Conservation (phyloP, 1,140 invertebrate genomes). For the Sarcophaga bullata region DNA sequence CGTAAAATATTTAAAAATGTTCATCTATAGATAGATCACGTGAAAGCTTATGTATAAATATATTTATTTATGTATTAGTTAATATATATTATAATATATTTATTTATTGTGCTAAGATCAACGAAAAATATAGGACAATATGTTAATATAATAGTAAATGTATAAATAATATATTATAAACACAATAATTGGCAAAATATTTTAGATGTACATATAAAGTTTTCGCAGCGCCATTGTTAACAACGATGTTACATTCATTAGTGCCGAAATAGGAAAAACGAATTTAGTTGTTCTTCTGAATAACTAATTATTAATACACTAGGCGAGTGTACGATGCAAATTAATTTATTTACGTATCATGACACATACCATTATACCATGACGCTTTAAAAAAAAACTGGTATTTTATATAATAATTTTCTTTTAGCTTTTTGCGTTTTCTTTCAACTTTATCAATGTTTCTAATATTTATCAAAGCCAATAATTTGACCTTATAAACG, state of each 20-base stretch:
- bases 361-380: neutral
- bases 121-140: too few species aligned
- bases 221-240: neutral
- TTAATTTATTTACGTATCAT: neutral
- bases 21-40: too few species aligned
- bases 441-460: neutral
- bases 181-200: too few species aligned
- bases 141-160: too few species aligned
- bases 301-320: slow-evolving; percentile 6
- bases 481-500: neutral
- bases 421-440: neutral
- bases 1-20: too few species aligned
- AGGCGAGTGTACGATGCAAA: neutral
- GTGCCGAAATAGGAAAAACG: neutral
- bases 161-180: too few species aligned
- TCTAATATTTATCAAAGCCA: slow-evolving; percentile 4
- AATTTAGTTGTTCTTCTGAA: neutral
- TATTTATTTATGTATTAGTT: too few species aligned
- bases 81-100: too few species aligned
- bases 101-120: too few species aligned
- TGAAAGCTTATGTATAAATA: too few species aligned
- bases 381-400: slow-evolving; percentile 11
- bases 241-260: neutral
- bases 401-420: neutral
- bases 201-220: too few species aligned